Evolutionary conservation across 2,113 vertebrate genomes (phyloP), one percentile per base, ranked within the genome.

Genomic region (Henicopernis longicauda): DNA sequence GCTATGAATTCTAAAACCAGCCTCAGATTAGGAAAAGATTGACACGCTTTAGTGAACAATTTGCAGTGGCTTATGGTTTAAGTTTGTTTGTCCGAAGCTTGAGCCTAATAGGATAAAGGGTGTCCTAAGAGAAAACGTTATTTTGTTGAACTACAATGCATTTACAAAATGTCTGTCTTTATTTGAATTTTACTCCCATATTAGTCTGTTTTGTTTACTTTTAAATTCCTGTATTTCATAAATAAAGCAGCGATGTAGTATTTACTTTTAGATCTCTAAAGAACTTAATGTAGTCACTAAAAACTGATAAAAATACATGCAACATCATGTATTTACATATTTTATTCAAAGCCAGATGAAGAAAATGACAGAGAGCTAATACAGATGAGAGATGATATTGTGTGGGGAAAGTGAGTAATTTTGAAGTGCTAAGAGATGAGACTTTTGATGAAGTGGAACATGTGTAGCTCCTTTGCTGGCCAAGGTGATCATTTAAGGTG

Each of bases 311-410:
- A 73, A 92, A 65, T 36, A 67, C 32, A n/a, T 81, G 52, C 38
- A 71, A 6, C 5, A 16, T 44, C 2, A n/a, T 47, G 73, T 91
- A 3, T 38, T 59, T 38, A 7, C 1, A 0, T 58, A 3, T 52
- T 74, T 79, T 74, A 52, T 58, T 89, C 0, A 6, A 79, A 90
- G 10, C 16, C 26, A 69, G 65, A n/a, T 72, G 78, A 66, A 89
- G 59, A 47, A 70, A 83, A 45, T 38, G 4, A 16, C 21, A 21
- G 47, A 49, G 32, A 25, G 22, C 16, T 86, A 57, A n/a, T 50
- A 54, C 14, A 49, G 50, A 34, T 54, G 45, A 52, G 31, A 65
- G 20, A 8, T 66, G 17, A 5, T 66, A 7, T 21, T 69, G 44
- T 77, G 17, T 65, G 74, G 10, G 9, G 16, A 19, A 42, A 67